Conservation (phyloP, 2,113 vertebrate genomes). For the Cygnus atratus region DNA sequence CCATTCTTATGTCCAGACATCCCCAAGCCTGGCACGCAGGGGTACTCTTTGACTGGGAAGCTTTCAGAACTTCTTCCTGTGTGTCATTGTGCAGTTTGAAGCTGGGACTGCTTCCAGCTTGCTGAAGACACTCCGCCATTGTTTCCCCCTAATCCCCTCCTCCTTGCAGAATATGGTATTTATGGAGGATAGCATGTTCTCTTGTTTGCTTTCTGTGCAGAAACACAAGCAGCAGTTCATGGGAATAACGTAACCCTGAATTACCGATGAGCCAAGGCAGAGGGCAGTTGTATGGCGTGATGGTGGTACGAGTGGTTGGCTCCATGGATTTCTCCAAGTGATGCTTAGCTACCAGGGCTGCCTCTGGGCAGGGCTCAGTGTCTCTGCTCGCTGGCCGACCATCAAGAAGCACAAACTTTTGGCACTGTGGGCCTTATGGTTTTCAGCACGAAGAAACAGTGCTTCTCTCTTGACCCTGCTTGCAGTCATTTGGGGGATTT, state of each 20-base stretch:
- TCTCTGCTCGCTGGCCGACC: not conserved
- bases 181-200: not conserved
- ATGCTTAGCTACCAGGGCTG: not conserved
- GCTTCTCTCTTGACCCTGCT: rapidly evolving
- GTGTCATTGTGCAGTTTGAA: conserved; percentile 10
- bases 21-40: not conserved
- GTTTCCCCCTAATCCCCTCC: conserved; percentile 23
- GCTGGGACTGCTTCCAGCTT: conserved; percentile 55
- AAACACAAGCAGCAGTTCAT: conserved; percentile 4
- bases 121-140: conserved; percentile 30
- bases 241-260: conserved; percentile 19
- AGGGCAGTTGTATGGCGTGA: not conserved
- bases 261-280: not conserved
- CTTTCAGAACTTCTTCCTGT: conserved; percentile 49
- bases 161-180: not conserved
- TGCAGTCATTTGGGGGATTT: rapidly evolving
- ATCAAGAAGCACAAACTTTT: not conserved
- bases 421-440: not conserved
- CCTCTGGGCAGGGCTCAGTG: not conserved
- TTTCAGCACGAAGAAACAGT: rapidly evolving
- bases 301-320: not conserved
- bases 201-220: not conserved
- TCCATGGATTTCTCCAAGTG: not conserved
- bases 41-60: not conserved
- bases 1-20: not conserved